Percentiles rank a stretch among this genome's conserved stretches.
phyloP scores from a whole-genome alignment of 2,888 invertebrate genomes.

The Hyposoter dolosus region DNA sequence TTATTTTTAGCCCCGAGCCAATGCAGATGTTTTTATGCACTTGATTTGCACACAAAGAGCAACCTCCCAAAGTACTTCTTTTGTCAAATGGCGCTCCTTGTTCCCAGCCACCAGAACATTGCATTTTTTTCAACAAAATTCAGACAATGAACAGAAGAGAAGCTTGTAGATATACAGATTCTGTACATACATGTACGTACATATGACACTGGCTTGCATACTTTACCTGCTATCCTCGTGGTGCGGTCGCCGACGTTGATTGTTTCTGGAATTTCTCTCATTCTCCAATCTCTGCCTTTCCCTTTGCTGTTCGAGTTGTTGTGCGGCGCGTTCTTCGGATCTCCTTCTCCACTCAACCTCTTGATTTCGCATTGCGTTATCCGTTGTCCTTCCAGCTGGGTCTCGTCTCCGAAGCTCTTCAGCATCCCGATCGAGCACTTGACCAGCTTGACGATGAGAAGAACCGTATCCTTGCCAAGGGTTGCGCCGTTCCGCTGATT shows the following conservation, averaged over 20 bases:
- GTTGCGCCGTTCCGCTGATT: slow-evolving; percentile 27
- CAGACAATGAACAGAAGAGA: not conserved
- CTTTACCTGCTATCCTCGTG: slow-evolving; percentile 53
- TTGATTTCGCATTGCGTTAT: slow-evolving; percentile 46
- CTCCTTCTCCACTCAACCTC: slow-evolving; percentile 54
- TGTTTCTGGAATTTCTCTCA: slow-evolving; percentile 59
- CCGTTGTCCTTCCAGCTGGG: slow-evolving; percentile 22
- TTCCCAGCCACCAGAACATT: not conserved
- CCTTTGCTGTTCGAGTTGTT: slow-evolving; percentile 45
- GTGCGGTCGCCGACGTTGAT: slow-evolving; percentile 53
- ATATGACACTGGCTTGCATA: slow-evolving; percentile 5
- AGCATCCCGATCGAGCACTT: slow-evolving; percentile 61
- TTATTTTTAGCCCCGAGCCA: not conserved
- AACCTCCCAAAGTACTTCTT: not conserved
- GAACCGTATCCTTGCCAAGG: slow-evolving; percentile 37
- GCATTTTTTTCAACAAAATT: not conserved
- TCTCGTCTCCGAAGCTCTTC: slow-evolving; percentile 59
- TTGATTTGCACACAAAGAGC: not conserved
- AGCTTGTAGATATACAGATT: not conserved
- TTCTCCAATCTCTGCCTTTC: slow-evolving; percentile 54
- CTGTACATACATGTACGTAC: not conserved
- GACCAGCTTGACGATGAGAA: slow-evolving; percentile 42
- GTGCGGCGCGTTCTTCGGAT: slow-evolving; percentile 66
- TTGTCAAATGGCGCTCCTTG: not conserved
- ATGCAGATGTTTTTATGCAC: not conserved